These are phyloP conservation scores for Tipula confusa DNA, from an alignment of 2,888 invertebrate species.

Conservation along the genomic window DNA sequence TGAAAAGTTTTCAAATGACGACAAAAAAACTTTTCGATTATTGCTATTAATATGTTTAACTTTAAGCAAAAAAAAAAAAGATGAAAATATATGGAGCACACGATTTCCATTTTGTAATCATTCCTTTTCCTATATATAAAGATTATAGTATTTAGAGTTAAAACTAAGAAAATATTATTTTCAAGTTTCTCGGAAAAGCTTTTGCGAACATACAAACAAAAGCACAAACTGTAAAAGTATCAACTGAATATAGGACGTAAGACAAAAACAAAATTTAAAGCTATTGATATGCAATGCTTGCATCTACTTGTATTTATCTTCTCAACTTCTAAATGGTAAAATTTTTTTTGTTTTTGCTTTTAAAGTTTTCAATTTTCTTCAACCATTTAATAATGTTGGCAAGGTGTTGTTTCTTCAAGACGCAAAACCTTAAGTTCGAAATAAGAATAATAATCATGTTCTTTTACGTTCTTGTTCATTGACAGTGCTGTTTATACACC, in stretches of 20 bases:
- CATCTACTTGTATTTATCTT: not conserved
- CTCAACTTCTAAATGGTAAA: not conserved
- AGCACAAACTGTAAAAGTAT: not conserved
- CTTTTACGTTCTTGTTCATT: not conserved
- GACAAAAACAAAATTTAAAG: not conserved
- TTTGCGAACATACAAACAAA: not conserved
- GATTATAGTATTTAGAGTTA: not conserved
- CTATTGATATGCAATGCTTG: conserved; percentile 20
- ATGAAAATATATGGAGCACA: not conserved
- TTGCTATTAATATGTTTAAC: not conserved
- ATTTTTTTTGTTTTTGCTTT: not conserved
- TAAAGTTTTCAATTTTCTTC: not conserved
- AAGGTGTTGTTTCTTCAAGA: not conserved
- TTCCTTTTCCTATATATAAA: not conserved
- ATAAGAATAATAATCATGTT: not conserved
- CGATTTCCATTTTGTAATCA: not conserved
- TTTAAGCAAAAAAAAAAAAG: not conserved
- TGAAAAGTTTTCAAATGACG: too few species aligned
- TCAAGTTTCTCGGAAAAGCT: not conserved
- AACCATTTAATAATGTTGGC: not conserved
- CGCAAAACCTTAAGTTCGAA: not conserved
- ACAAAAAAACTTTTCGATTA: not conserved
- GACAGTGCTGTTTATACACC: not conserved
- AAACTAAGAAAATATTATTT: not conserved
- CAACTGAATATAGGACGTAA: not conserved